These are phyloP conservation scores for Percopsis omiscomaycus DNA, from an alignment of 2,797 vertebrate species.

Conservation along the genomic window DNA sequence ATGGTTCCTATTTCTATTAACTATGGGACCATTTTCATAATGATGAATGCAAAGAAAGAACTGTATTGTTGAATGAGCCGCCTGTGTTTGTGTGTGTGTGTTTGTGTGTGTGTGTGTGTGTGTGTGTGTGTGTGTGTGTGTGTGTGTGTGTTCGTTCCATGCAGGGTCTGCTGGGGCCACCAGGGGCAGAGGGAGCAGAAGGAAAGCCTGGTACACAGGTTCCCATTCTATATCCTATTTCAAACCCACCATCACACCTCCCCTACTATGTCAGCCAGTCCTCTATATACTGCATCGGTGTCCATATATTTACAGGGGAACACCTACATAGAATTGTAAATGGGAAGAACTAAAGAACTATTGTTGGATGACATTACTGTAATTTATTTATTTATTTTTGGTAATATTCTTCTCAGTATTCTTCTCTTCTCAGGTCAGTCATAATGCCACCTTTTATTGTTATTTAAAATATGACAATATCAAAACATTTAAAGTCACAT, in stretches of 20 bases:
- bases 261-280: not conserved
- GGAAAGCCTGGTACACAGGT: slow-evolving; percentile 99
- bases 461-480: too few relatives aligned
- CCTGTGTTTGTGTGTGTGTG: not conserved
- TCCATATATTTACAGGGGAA: too few relatives aligned
- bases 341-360: too few relatives aligned
- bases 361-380: too few relatives aligned
- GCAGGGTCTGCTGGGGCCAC: slow-evolving; percentile 68
- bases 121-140: slow-evolving; percentile 7
- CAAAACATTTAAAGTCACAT: too few relatives aligned
- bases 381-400: too few relatives aligned
- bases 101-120: slow-evolving; percentile 19
- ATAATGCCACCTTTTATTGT: too few relatives aligned
- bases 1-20: too few relatives aligned
- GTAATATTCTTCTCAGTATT: too few relatives aligned
- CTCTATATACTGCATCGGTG: too few relatives aligned
- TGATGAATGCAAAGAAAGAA: not conserved
- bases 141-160: slow-evolving; percentile 28
- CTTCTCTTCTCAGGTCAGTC: too few relatives aligned
- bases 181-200: slow-evolving; percentile 84
- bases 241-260: slow-evolving; percentile 65
- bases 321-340: too few relatives aligned
- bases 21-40: not conserved
- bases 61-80: slow-evolving; percentile 8
- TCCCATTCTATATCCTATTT: slow-evolving; percentile 88